Evolutionary conservation across 2,113 vertebrate species (phyloP).

Genomic region (Serilophus lunatus): DNA sequence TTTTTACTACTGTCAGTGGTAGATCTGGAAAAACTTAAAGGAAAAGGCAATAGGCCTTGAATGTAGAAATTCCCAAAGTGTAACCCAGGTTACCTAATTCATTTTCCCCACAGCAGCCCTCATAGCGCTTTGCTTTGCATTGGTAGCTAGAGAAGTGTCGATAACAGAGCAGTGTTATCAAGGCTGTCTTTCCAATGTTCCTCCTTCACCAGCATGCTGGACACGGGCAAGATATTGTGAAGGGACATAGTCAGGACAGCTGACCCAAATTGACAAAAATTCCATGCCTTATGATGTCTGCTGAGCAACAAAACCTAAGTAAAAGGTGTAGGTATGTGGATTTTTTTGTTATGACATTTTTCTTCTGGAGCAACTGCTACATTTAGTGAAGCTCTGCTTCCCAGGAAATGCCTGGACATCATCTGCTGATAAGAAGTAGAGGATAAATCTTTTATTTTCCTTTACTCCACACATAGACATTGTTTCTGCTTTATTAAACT

Average conservation of each 20-base stretch:
- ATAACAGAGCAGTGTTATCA: background rate
- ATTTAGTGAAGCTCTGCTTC: background rate
- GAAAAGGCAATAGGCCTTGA: background rate
- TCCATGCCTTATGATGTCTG: accelerated
- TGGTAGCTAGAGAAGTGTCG: background rate
- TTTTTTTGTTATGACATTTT: background rate
- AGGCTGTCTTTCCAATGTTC: background rate
- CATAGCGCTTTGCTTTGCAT: background rate
- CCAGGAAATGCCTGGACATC: background rate
- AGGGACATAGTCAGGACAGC: background rate
- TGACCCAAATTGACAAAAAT: background rate
- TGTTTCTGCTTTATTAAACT: background rate
- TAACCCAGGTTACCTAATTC: background rate
- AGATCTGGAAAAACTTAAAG: background rate
- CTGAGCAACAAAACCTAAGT: background rate
- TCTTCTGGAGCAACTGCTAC: background rate
- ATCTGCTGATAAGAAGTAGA: background rate
- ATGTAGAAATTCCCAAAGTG: background rate
- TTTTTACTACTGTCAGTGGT: background rate
- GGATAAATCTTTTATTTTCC: background rate
- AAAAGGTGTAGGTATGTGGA: background rate
- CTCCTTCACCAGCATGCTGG: no score
- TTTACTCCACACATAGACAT: background rate
- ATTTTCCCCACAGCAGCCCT: background rate
- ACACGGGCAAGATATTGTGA: background rate